Base-by-base conservation (phyloP, 2,797 vertebrate genomes). In the Choloepus didactylus region DNA sequence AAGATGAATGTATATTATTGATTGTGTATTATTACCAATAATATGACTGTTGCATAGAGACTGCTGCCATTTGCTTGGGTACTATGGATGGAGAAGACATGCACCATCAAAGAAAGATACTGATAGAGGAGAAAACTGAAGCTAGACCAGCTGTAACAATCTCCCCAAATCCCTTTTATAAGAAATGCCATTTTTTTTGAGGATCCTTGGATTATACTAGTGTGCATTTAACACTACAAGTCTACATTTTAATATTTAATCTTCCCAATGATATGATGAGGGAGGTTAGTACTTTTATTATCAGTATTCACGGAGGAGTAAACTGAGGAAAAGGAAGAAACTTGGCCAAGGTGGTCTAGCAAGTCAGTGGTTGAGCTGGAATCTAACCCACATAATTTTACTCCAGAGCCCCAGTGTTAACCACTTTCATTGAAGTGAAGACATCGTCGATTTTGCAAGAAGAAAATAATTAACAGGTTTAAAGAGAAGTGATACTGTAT, bases 401-500 rank as follows among this genome's bases (percentile, higher is more conserved):
- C 38, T 89, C 25, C 75, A 95, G 73, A 67, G 41, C 19, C 38
- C 49, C 12, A 62, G 7, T 64, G 54, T 93, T 56, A 93, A 79
- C 54, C 5, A 85, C 46, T 72, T 77, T 27, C 16, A 90, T 46
- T 95, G 54, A 70, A 44, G 54, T 54, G 29, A 84, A 62, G 66
- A 79, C 31, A 75, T 56, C 9, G 67, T 64, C 73, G 23, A 18
- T 60, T 93, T 94, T 83, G 38, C 56, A 64, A 96, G 49, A 69
- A 67, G 80, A 90, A 92, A 96, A 90, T 49, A 75, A 94, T 62
- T 76, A 94, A 66, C 29, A 89, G 49, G 27, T 83, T 88, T 91
- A 91, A 95, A 94, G 76, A 84, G 60, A 96, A 76, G 70, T 77
- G 79, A 85, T n/a, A 35, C 54, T 3, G 19, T 77, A 67, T 23